Evolutionary conservation across 2,797 vertebrate genomes (phyloP).

Genomic region (Lepus oiostolus): DNA sequence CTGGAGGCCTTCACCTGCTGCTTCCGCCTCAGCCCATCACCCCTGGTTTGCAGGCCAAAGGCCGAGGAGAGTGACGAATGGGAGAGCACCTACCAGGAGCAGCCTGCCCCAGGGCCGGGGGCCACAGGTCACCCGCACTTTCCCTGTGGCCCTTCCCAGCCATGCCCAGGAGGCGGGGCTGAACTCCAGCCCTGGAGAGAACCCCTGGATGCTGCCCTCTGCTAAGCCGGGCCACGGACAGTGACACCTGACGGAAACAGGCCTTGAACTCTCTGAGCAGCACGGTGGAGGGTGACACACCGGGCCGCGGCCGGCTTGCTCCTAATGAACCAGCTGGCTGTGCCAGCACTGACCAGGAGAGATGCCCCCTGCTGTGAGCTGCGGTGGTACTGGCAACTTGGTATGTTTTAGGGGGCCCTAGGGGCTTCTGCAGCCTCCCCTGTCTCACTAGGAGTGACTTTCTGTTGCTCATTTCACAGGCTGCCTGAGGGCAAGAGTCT

Average conservation of each 20-base stretch:
- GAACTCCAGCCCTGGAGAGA: conserved; percentile 63
- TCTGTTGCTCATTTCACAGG: conserved; percentile 76
- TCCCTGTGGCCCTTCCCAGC: neutral
- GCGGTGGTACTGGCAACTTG: conserved; percentile 60
- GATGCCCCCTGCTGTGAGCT: neutral
- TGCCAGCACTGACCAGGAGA: neutral
- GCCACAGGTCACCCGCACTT: neutral
- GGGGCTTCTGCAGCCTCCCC: conserved; percentile 39
- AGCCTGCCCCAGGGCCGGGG: neutral
- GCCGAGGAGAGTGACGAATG: neutral
- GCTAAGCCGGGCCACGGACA: neutral
- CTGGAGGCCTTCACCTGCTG: conserved; percentile 66
- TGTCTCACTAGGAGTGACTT: conserved; percentile 79
- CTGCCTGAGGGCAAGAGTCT: conserved; percentile 56
- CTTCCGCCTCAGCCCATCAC: conserved; percentile 64
- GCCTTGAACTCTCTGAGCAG: neutral
- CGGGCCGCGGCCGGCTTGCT: neutral
- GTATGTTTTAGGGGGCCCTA: conserved; percentile 70
- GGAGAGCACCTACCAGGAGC: neutral
- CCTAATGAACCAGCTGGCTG: conserved; percentile 29
- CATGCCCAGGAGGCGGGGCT: conserved; percentile 25
- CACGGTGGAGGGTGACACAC: neutral
- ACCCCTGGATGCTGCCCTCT: neutral
- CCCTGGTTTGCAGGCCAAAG: conserved; percentile 40
- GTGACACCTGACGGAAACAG: neutral